Evolutionary conservation across 2,113 vertebrate species (phyloP).

Genomic region (Nestor notabilis): DNA sequence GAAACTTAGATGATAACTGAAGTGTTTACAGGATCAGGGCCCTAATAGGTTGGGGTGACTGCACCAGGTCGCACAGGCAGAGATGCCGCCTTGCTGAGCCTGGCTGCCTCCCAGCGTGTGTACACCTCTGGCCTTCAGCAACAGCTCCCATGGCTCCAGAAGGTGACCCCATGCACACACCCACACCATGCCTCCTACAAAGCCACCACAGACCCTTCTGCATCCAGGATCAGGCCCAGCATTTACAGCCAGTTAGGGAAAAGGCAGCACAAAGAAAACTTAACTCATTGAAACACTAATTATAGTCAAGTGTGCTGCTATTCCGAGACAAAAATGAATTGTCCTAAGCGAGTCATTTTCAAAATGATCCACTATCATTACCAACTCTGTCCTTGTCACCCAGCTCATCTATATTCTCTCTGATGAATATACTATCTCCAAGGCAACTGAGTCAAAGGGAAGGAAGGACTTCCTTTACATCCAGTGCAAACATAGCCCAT

Average conservation of each 20-base stretch:
- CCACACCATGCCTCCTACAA: fast-evolving
- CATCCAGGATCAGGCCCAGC: not conserved
- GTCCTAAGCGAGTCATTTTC: not conserved
- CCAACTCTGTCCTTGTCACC: not conserved
- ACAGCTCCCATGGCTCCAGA: not conserved
- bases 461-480: constrained; percentile 52
- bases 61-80: not conserved
- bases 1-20: not conserved
- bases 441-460: constrained; percentile 41
- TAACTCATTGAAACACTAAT: not conserved
- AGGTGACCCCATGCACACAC: not conserved
- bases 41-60: not conserved
- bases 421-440: constrained; percentile 27
- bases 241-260: not conserved
- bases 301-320: not conserved
- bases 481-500: constrained; percentile 51
- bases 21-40: not conserved
- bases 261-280: not conserved
- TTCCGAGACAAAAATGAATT: not conserved
- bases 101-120: not conserved
- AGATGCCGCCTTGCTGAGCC: not conserved
- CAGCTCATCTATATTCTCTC: not conserved
- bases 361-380: not conserved
- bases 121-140: not conserved
- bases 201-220: not conserved